Conservation (phyloP, 2,888 invertebrate genomes). For the Lissocephala sabroskyi region DNA sequence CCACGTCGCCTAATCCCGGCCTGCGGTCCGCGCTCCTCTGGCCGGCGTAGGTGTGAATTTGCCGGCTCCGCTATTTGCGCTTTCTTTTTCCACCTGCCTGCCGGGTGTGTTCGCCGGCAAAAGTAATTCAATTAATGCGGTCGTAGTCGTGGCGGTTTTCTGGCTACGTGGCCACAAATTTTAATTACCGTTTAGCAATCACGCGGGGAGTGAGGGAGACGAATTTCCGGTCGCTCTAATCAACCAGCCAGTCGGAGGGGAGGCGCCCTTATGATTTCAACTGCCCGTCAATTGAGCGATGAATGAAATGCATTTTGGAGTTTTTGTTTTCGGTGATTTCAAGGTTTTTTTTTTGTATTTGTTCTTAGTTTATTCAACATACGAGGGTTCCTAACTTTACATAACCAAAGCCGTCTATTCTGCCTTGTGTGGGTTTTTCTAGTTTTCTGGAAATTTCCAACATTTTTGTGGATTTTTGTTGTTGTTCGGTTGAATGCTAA, state of each 20-base stretch:
- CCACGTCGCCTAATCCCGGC: too few species aligned
- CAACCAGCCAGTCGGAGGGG: neutral
- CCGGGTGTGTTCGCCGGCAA: constrained; percentile 11
- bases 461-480: constrained; percentile 24
- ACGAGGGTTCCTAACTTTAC: constrained; percentile 33
- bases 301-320: too few species aligned
- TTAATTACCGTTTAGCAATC: constrained; percentile 19
- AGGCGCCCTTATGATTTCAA: neutral
- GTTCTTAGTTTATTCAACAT: constrained; percentile 42
- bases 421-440: constrained; percentile 12
- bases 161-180: constrained; percentile 17
- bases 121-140: constrained; percentile 37
- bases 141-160: neutral
- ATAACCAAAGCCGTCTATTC: constrained; percentile 37
- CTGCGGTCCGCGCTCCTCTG: too few species aligned
- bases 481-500: constrained; percentile 46
- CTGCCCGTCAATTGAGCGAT: neutral
- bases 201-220: neutral
- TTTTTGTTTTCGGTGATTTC: constrained; percentile 14
- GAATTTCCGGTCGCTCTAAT: neutral
- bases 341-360: constrained; percentile 16
- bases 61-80: constrained; percentile 33
- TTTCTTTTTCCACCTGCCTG: constrained; percentile 4
- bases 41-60: constrained; percentile 47
- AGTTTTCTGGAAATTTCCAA: constrained; percentile 1